Evolutionary conservation across 2,113 vertebrate species (phyloP).

Genomic region (Perca schrenkii): DNA sequence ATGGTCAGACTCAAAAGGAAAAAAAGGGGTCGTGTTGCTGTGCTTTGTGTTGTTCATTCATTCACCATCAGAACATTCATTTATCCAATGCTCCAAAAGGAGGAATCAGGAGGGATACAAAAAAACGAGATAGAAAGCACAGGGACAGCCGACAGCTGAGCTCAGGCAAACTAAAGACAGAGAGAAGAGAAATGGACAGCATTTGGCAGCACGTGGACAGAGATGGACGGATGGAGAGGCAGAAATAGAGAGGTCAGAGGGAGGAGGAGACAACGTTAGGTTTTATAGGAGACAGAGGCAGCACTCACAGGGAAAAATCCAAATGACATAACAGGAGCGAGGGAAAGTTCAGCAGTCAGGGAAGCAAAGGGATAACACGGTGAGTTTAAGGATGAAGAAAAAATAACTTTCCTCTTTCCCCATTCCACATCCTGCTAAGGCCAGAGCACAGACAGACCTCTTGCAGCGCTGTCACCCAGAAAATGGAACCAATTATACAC

Average conservation of each 20-base stretch:
- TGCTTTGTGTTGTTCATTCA: too few relatives aligned
- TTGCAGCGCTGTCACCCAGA: constrained; percentile 12
- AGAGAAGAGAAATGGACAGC: constrained; percentile 4
- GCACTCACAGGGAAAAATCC: background rate
- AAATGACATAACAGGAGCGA: background rate
- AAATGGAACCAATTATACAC: constrained; percentile 52
- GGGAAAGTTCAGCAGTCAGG: background rate
- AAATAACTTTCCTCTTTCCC: background rate
- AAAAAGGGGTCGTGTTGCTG: too few relatives aligned
- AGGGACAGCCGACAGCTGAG: constrained; percentile 44
- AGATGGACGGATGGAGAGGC: constrained; percentile 21
- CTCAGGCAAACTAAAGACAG: constrained; percentile 34
- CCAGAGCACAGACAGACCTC: constrained; percentile 29
- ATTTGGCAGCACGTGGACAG: constrained; percentile 9
- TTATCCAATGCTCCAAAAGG: background rate
- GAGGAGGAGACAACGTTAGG: constrained; percentile 18
- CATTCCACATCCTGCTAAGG: constrained; percentile 15
- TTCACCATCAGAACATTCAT: too few relatives aligned
- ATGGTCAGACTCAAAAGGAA: too few relatives aligned
- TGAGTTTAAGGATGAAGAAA: constrained; percentile 7
- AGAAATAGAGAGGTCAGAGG: constrained; percentile 43
- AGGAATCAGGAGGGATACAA: background rate
- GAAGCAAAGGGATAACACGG: background rate
- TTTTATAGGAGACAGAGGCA: background rate
- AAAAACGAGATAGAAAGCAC: background rate